Evolutionary conservation across 2,797 vertebrate genomes (phyloP), one percentile per base, ranked within the genome.

Genomic region (Sebastes taczanowskii): DNA sequence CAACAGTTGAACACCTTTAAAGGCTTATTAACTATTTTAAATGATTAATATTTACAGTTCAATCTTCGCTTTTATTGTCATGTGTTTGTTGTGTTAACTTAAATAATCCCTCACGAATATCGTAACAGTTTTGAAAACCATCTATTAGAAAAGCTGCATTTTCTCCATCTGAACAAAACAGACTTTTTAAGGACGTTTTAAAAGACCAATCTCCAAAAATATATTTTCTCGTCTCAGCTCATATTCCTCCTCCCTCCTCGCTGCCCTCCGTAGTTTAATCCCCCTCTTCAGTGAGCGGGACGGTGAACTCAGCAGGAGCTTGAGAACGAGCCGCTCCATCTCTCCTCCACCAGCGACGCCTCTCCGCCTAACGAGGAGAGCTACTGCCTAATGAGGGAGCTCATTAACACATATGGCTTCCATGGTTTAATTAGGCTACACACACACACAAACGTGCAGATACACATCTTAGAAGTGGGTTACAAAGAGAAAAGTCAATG

Each of bases 361-460:
- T 90, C 86, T 83, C 86, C 75, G 61, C 88, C 86, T 97, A 97
- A 97, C 97, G 95, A 97, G 96, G 93, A 93, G 95, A 95, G 93
- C 95, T 95, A 92, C 80, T 94, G 95, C 93, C 94, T 93, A 96
- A 97, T 97, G 96, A 96, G 94, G 94, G 92, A 95, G 94, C 96
- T 97, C 96, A 97, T 97, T 97, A 98, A 97, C 97, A 97, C 96
- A 89, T 97, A 93, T 91, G 94, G 93, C 95, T 96, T 96, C 87
- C 94, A 96, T 94, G 95, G 91, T 96, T 97, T 97, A 97, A 98
- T 97, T 98, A 97, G 96, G 92, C 92, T 87, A 90, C 85, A 82
- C 81, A 89, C 88, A 92, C 85, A 82, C 77, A 79, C 38, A 75
- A 61, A 76, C 61, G 27, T 32, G 38, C 80, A 86, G 14, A 81